A percentile compares a stretch with the other conserved stretches of the same genome.
Evolutionary conservation across 2,888 invertebrate genomes (phyloP).

Genomic region (Terebella lapidaria): DNA sequence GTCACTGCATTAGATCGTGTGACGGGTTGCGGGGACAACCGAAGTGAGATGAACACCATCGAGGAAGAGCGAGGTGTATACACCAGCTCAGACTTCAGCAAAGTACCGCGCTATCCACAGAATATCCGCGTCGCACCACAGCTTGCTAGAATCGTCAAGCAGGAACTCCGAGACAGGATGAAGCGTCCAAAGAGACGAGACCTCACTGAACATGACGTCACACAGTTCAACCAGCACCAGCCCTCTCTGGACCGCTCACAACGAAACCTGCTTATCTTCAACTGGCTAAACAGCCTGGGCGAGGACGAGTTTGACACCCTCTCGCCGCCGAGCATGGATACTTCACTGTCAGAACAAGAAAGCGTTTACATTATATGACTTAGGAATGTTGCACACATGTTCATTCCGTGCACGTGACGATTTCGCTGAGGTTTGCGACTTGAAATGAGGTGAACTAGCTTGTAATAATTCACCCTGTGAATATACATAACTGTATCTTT

Average conservation of each 20-base stretch:
- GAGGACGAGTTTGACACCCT: constrained; percentile 59
- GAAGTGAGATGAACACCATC: constrained; percentile 5
- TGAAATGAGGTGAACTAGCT: too few relatives aligned
- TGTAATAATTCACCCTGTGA: too few relatives aligned
- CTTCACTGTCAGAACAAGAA: too few relatives aligned
- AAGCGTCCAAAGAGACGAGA: constrained; percentile 40
- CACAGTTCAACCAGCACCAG: constrained; percentile 33
- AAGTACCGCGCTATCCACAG: constrained; percentile 35
- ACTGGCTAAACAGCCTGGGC: constrained; percentile 84
- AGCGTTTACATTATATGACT: too few relatives aligned
- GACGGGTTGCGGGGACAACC: constrained; percentile 35
- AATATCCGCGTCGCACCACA: constrained; percentile 40
- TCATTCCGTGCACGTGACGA: too few relatives aligned
- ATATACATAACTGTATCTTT: too few relatives aligned
- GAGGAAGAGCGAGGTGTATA: constrained; percentile 19
- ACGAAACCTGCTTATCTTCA: constrained; percentile 91
- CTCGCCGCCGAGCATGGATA: too few relatives aligned
- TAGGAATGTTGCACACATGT: too few relatives aligned
- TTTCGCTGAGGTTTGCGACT: too few relatives aligned
- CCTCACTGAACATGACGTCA: constrained; percentile 31
- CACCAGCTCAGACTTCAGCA: constrained; percentile 33
- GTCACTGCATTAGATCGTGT: constrained; percentile 29
- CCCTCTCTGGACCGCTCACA: constrained; percentile 31
- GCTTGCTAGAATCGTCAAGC: constrained; percentile 35
- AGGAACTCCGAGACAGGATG: constrained; percentile 41